A percentile compares a stretch with the other conserved stretches of the same genome.
Evolutionary conservation across 2,888 invertebrate species (phyloP).

Genomic region (Helicoverpa assulta): DNA sequence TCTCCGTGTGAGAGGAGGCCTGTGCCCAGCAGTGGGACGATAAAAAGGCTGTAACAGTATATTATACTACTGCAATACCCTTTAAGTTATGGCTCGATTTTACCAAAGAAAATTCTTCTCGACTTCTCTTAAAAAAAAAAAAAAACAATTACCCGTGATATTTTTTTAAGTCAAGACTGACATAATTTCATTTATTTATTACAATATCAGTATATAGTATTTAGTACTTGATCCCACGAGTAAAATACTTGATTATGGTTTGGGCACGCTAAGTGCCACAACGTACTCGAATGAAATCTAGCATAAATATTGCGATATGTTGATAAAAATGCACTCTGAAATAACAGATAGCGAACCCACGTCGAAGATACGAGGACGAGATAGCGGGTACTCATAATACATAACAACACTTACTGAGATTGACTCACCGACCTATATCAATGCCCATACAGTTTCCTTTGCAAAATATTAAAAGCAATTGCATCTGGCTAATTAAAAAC

Average conservation of each 20-base stretch:
- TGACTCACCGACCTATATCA: background rate
- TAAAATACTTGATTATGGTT: slow-evolving; percentile 4
- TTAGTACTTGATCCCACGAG: background rate
- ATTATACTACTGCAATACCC: too few species aligned
- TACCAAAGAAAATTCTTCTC: too few species aligned
- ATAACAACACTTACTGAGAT: slow-evolving; percentile 17
- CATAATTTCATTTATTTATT: too few species aligned
- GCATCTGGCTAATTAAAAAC: background rate
- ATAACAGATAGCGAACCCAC: slow-evolving; percentile 32
- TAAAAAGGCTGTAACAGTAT: too few species aligned
- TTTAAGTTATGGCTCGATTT: too few species aligned
- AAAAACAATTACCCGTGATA: too few species aligned
- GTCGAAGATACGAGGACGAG: slow-evolving; percentile 30
- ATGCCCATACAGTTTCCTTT: background rate
- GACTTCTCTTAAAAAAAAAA: too few species aligned
- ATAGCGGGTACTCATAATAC: slow-evolving; percentile 42
- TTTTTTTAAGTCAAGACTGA: too few species aligned
- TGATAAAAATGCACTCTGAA: slow-evolving; percentile 44
- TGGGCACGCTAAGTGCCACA: slow-evolving; percentile 20
- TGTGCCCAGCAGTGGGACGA: too few species aligned
- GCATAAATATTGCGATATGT: slow-evolving; percentile 37
- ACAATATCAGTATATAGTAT: background rate
- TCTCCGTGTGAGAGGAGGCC: too few species aligned
- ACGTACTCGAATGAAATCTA: slow-evolving; percentile 35
- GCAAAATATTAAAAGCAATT: slow-evolving; percentile 2